Base-by-base conservation (phyloP, 2,113 vertebrate species). In the Psephotus haematonotus region DNA sequence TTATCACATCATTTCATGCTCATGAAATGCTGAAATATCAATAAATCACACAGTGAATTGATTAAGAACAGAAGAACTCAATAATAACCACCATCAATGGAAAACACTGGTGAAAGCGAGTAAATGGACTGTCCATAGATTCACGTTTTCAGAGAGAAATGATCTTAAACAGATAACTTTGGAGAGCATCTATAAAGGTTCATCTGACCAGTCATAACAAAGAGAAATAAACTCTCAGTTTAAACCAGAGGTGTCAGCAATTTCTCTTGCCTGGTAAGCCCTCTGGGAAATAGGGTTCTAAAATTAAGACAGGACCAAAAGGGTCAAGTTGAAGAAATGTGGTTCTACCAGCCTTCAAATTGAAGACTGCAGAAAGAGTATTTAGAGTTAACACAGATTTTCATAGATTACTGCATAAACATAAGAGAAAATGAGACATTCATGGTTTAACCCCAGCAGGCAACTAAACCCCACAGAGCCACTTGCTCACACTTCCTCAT, bases 181-280 rank as follows among this genome's bases (percentile, higher is more conserved):
- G 27, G 47, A 76, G 24, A 60, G 2, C 5, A 5, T 1, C 6
- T 72, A 7, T 0, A 2, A 57, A 37, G 14, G 37, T 44, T 68
- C 43, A 35, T 2, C 24, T 65, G 70, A 49, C 13, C 9, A 79
- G 13, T 10, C 44, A 13, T 27, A 60, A 17, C 6, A 62, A 55
- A 70, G 19, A 43, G 9, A 35, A 67, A 28, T 27, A 91, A 82
- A 27, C 7, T 77, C 9, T 49, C 20, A 69, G 11, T 20, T 59
- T 65, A 44, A 60, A 55, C 6, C 9, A 81, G n/a, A 63, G 7
- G 18, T 59, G 9, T 25, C 5, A 43, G 43, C 47, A 17, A 3
- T 71, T 80, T 84, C 17, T 67, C 6, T 60, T 17, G n/a, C 5
- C 44, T 64, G 8, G 2, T 15, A 80, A 53, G 2, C 2, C 19